Conservation (phyloP, 2,113 vertebrate species). For the Azemiops feae region DNA sequence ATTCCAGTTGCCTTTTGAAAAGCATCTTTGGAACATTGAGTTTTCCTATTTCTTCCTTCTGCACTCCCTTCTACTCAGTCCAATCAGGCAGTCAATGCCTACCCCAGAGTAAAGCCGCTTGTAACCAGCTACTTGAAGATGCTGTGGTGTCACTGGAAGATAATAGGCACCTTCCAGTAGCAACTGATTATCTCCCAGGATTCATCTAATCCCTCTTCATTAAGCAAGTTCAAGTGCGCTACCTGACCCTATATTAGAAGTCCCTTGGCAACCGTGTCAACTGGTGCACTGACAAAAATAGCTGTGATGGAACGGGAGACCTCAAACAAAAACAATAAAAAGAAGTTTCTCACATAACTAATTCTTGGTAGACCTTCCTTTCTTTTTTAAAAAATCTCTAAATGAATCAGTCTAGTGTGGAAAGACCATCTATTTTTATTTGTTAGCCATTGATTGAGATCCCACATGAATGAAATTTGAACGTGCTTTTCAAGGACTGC, state of each 20-base stretch:
- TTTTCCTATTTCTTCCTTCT: not conserved
- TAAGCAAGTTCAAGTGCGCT: conserved; percentile 8
- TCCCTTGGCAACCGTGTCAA: conserved; percentile 1
- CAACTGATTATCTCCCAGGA: not conserved
- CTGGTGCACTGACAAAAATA: not conserved
- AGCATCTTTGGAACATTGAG: not conserved
- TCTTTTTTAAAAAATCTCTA: not conserved
- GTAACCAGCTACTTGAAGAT: not conserved
- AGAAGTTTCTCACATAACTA: not conserved
- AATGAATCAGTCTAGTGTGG: not conserved
- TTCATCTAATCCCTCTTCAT: not conserved
- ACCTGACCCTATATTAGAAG: not conserved
- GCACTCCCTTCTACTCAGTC: not conserved
- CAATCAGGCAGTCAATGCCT: not conserved
- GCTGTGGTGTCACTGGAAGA: not conserved
- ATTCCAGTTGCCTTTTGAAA: not conserved
- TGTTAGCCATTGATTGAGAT: not conserved
- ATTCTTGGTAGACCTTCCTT: not conserved
- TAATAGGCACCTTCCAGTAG: conserved; percentile 5
- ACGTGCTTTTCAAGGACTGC: not conserved
- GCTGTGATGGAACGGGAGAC: not conserved
- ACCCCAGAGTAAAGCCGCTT: not conserved
- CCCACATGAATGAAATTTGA: not conserved
- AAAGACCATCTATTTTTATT: not conserved
- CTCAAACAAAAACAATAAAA: not conserved